phyloP scores from a whole-genome alignment of 2,888 invertebrate species.

The Drosophila emarginata region DNA sequence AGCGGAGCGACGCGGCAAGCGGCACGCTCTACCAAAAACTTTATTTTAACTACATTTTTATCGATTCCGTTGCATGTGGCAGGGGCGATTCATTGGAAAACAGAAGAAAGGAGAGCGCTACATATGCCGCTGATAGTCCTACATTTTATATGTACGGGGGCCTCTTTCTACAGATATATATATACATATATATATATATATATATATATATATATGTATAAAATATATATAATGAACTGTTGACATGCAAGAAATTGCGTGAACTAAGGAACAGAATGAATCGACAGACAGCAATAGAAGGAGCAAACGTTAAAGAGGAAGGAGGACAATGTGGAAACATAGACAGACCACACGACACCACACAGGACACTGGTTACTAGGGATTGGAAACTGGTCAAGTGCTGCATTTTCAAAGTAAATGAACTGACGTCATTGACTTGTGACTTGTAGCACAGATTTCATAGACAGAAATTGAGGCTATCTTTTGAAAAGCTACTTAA shows the following conservation, averaged over 20 bases:
- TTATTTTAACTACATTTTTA: conserved; percentile 68
- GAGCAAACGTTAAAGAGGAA: neutral
- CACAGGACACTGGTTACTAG: neutral
- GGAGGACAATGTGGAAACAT: neutral
- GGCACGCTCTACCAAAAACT: conserved; percentile 47
- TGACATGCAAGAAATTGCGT: conserved; percentile 70
- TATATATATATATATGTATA: conserved; percentile 4
- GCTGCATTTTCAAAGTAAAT: conserved; percentile 64
- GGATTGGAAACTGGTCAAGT: conserved; percentile 30
- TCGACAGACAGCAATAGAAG: conserved; percentile 18
- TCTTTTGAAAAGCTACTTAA: neutral
- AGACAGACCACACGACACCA: neutral
- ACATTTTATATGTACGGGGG: conserved; percentile 18
- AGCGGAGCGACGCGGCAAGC: conserved; percentile 14
- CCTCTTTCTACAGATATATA: neutral
- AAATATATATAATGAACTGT: conserved; percentile 62
- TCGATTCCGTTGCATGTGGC: conserved; percentile 49
- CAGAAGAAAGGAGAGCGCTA: conserved; percentile 23
- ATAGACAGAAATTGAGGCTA: conserved; percentile 41
- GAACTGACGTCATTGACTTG: conserved; percentile 70
- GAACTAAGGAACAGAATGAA: conserved; percentile 45
- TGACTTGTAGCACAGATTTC: conserved; percentile 46
- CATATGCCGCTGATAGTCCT: conserved; percentile 45
- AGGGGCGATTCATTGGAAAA: conserved; percentile 54
- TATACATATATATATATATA: neutral